phyloP scores from a whole-genome alignment of 2,113 vertebrate genomes.

The Leucosticte australis region DNA sequence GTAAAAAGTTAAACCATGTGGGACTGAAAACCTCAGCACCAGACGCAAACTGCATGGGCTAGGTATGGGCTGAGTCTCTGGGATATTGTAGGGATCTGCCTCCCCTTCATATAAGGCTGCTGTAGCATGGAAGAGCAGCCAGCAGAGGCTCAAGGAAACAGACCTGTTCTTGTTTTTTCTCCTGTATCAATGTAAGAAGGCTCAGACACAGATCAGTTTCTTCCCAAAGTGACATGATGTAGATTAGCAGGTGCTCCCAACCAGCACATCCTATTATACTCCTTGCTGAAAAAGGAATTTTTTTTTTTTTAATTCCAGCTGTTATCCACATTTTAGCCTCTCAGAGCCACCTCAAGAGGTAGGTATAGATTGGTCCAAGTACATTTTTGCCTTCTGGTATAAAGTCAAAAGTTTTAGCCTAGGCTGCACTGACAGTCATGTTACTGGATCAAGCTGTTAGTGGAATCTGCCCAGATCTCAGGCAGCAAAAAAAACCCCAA shows the following conservation, averaged over 20 bases:
- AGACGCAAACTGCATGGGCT: not conserved
- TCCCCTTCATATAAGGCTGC: fast-evolving
- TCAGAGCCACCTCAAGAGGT: not conserved
- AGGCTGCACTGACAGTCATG: not conserved
- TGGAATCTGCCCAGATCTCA: not conserved
- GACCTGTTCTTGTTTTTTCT: not conserved
- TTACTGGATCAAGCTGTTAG: not conserved
- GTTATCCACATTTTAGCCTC: not conserved
- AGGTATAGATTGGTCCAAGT: not conserved
- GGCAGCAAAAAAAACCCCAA: not conserved
- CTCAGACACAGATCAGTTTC: not conserved
- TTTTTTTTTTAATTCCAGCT: not conserved
- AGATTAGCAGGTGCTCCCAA: not conserved
- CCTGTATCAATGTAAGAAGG: not conserved
- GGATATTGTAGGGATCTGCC: not conserved
- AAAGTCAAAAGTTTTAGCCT: not conserved
- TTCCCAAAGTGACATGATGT: not conserved
- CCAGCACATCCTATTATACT: not conserved
- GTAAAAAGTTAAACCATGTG: fast-evolving
- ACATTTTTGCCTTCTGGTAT: not conserved
- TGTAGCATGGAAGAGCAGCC: not conserved
- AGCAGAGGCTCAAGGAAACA: not conserved
- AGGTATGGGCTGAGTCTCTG: not conserved
- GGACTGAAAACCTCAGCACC: not conserved
- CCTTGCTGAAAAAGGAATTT: not conserved